Conservation (phyloP, 2,888 invertebrate genomes). For the Synergus umbraculus region DNA sequence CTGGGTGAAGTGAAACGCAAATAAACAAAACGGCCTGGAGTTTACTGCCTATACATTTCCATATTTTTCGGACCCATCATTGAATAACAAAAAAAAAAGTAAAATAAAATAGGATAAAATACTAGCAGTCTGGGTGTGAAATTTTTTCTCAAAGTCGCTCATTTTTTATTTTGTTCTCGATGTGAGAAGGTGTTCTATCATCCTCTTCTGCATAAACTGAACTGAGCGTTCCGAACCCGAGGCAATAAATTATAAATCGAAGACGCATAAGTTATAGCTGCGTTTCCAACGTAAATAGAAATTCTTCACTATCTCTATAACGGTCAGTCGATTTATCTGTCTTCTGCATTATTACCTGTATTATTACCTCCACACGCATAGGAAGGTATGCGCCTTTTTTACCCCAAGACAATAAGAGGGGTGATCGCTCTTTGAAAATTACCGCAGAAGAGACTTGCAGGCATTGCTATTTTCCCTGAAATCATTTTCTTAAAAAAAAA, state of each 20-base stretch:
- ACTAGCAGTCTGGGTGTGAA: not conserved
- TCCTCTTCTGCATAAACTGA: conserved; percentile 20
- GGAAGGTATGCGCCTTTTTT: conserved; percentile 7
- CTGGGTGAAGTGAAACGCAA: too few species aligned
- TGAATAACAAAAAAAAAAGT: too few species aligned
- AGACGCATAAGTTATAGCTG: conserved; percentile 59
- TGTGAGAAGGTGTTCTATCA: conserved; percentile 41
- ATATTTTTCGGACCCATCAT: too few species aligned
- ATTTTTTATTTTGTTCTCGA: conserved; percentile 20
- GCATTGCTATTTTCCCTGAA: not conserved
- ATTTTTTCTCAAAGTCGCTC: not conserved
- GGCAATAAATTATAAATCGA: conserved; percentile 62
- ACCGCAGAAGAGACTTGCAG: conserved; percentile 27
- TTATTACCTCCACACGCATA: conserved; percentile 33
- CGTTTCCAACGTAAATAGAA: conserved; percentile 59
- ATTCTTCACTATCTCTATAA: conserved; percentile 57
- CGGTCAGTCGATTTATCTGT: conserved; percentile 56
- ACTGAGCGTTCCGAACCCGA: conserved; percentile 45
- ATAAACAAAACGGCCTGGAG: too few species aligned
- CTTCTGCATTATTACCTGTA: conserved; percentile 37
- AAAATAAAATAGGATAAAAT: not conserved
- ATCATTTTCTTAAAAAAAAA: not conserved
- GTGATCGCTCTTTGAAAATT: conserved; percentile 43
- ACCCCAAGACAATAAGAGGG: conserved; percentile 17
- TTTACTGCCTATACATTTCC: too few species aligned